A percentile compares a stretch with the other conserved stretches of the same genome.
Conservation (phyloP, 2,888 invertebrate genomes). For the Caenorhabditis doughertyi region DNA sequence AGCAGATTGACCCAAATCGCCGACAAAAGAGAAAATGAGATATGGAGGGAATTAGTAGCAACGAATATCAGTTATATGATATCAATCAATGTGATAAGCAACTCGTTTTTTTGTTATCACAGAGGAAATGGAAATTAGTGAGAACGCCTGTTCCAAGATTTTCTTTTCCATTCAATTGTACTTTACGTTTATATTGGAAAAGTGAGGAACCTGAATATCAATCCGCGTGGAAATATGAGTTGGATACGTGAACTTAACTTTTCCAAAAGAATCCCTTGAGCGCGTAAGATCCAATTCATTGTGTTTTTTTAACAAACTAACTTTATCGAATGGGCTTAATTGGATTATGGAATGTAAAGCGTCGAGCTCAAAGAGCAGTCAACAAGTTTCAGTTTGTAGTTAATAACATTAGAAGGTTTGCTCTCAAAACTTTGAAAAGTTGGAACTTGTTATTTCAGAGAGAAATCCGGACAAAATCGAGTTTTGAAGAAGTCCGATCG, state of each 20-base stretch:
- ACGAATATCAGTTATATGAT: slow-evolving; percentile 42
- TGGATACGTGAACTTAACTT: background rate
- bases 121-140: slow-evolving; percentile 5
- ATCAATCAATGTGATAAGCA: slow-evolving; percentile 30
- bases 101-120: slow-evolving; percentile 39
- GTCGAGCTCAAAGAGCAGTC: slow-evolving; percentile 47
- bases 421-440: background rate
- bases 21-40: slow-evolving; percentile 20
- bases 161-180: background rate
- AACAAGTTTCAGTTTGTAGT: slow-evolving; percentile 56
- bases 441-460: slow-evolving; percentile 19
- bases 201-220: too few relatives aligned
- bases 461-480: slow-evolving; percentile 46
- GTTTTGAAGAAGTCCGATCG: slow-evolving; percentile 33
- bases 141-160: slow-evolving; percentile 19
- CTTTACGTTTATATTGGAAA: slow-evolving; percentile 21
- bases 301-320: background rate
- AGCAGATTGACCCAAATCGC: slow-evolving; percentile 57
- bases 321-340: slow-evolving; percentile 45
- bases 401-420: slow-evolving; percentile 57
- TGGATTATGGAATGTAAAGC: slow-evolving; percentile 59
- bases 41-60: slow-evolving; percentile 8
- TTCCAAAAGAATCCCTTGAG: too few relatives aligned
- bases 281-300: background rate
- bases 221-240: too few relatives aligned